Evolutionary conservation across 1,140 invertebrate genomes (phyloP), one percentile per base, ranked within the genome.

Genomic region (Hylaeus volcanicus): DNA sequence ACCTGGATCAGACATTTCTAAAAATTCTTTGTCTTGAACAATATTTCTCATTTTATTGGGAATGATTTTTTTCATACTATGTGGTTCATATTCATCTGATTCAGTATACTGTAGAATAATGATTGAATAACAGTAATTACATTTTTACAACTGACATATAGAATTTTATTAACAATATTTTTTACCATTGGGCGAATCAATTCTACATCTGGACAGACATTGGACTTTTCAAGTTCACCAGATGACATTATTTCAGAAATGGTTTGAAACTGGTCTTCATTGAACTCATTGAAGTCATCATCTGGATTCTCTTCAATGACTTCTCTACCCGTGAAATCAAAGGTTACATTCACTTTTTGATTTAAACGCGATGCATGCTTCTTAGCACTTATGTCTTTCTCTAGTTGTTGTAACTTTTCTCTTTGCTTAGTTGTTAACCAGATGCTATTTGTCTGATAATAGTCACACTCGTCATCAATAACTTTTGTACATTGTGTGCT

Each of bases 401-500:
- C 96, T 37, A 96, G 95, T 85, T 96, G 95, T 76, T 96, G 93
- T 63, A 97, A 93, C 75, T 95, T 94, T 56, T 96, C 94, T 84
- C 96, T 94, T 89, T 98, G 96, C 12, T 94, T 92, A 14, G 96
- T 93, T 63, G 94, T 96, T 4, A 98, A 91, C 98, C 98, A 99
- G 39, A 96, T 96, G 80, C 96, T 96, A 90, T 96, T 96, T 6
- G 96, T 93, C 82, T 96, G 95, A 93, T 98, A 99, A 92, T 99
- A 99, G 92, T 99, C 98, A 82, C 96, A 96, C 90, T 99, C 97
- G 92, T 99, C 98, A 92, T 99, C 98, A 80, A 98, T 98, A 3
- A 99, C 97, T 89, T 95, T 96, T 0, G 98, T 99, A 82, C 97
- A 94, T 77, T 95, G 95, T 85, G 97, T 96, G 93, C 98, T 89